Base-by-base conservation (phyloP, 2,113 vertebrate genomes). In the Saguinus imperator region DNA sequence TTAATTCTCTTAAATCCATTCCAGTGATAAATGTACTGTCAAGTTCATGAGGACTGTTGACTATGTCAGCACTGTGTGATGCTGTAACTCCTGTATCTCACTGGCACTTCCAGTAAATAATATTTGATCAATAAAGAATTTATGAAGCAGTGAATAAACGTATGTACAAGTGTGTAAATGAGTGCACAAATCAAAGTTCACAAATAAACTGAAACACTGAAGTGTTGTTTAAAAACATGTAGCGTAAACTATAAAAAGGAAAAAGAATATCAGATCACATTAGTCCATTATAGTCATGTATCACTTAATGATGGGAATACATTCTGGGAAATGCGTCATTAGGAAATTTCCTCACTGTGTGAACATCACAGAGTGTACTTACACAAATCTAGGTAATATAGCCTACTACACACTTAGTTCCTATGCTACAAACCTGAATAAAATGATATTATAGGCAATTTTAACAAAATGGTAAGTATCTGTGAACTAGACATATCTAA, bases 61-160 rank as follows among this genome's bases (percentile, higher is more conserved):
- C 32, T 6, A 0, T 3, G 6, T 16, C 32, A 76, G 57, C 32
- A 37, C 40, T 7, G 0, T 5, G 2, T 27, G 20, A 7, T 37
- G 12, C 32, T 4, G 0, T 32, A 29, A 25, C 57, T 43, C 48
- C 81, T 37, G 18, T 8, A 25, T 50, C 35, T 6, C 37, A 5
- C 7, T 20, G 40, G 64, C 27, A 48, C 25, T 68, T n/a, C 5
- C 0, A 73, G 45, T 37, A 35, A 83, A 64, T 1, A 70, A 9
- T 8, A 70, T 43, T 29, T 75, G 6, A 77, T 48, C 21, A 75
- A 40, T 16, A n/a, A 87, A 61, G 35, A 64, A 50, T 52, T 70
- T 6, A 27, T 37, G 37, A 82, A 58, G 29, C n/a, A 80, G 72
- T 35, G 73, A 72, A 18, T 50, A 12, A 58, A 23, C 55, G 40